Base-by-base conservation (phyloP, 2,888 invertebrate species). In the Meliscaeva auricollis region DNA sequence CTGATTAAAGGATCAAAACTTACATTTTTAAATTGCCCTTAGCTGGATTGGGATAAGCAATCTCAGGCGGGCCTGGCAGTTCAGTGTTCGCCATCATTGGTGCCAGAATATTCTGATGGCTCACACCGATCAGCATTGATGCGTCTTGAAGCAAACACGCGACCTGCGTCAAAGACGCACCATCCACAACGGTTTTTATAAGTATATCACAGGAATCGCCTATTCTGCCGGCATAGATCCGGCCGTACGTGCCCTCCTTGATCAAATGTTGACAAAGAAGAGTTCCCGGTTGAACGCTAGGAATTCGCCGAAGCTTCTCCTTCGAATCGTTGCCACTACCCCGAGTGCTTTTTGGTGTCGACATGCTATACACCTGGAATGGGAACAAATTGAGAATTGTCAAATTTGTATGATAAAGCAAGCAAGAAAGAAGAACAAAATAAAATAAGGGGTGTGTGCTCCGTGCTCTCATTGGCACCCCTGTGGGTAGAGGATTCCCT, bases 191-290 rank as follows among this genome's bases (percentile, higher is more conserved):
- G 15, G 96, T 96, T 93, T 96, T 96, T 87, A 96, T 94, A 88
- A 95, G 93, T 48, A 96, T 95, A 90, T 95, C 94, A 90, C 95
- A 94, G 8, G 91, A 89, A 80, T 95, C 93, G 17, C 93, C 92
- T 77, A 92, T 81, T 73, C 90, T 90, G 58, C 96, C 96, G 79
- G 94, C 93, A 91, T 95, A 96, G 62, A 96, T 94, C 87, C 95
- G 93, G 0, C 96, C 96, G 90, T 96, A 97, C 46, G 96, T 96
- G 69, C 97, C 97, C 93, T 95, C 94, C 89, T 94, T 94, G 38
- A 94, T 90, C 22, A 94, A 91, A 87, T 93, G 93, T 54, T 94
- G 93, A 80, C 94, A 93, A 83, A 90, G 91, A 15, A 95, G 91
- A 17, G 93, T 93, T 22, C 94, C 93, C 32, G 94, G 92, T 56